phyloP scores from a whole-genome alignment of 2,113 vertebrate species.

The Alligator sinensis region DNA sequence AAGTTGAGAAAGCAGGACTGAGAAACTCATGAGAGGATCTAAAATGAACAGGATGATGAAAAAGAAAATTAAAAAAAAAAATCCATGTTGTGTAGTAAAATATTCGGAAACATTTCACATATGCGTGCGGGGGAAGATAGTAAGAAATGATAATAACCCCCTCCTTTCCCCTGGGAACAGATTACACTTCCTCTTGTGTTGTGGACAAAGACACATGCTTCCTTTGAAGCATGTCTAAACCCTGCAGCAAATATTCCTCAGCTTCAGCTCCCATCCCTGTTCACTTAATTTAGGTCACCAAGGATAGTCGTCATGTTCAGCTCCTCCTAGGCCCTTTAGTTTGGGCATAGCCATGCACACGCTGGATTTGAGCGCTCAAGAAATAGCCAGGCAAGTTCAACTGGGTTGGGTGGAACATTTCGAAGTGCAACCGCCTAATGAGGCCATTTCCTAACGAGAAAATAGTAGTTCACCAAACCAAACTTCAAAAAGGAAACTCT shows the following conservation, averaged over 20 bases:
- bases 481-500: slow-evolving; percentile 19
- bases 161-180: slow-evolving; percentile 42
- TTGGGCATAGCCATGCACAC: background rate
- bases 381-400: background rate
- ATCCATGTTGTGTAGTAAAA: slow-evolving; percentile 26
- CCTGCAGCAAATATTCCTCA: slow-evolving; percentile 25
- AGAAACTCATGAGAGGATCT: slow-evolving; percentile 3
- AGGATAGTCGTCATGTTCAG: slow-evolving; percentile 57
- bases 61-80: background rate
- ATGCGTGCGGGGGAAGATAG: background rate
- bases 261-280: background rate
- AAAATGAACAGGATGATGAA: slow-evolving; percentile 31
- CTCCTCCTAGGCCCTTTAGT: slow-evolving; percentile 22
- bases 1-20: background rate
- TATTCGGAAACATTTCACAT: background rate
- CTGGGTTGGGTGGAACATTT: background rate
- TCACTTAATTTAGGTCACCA: slow-evolving; percentile 33
- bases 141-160: slow-evolving; percentile 55
- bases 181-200: background rate
- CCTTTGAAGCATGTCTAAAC: slow-evolving; percentile 45
- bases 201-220: background rate
- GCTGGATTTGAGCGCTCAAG: background rate
- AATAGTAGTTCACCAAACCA: background rate
- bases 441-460: slow-evolving; percentile 9
- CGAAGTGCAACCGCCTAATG: background rate